A percentile compares a stretch with the other conserved stretches of the same genome.
These are phyloP conservation scores for Homarus gammarus DNA, from an alignment of 2,888 invertebrate species.

Conservation along the genomic window DNA sequence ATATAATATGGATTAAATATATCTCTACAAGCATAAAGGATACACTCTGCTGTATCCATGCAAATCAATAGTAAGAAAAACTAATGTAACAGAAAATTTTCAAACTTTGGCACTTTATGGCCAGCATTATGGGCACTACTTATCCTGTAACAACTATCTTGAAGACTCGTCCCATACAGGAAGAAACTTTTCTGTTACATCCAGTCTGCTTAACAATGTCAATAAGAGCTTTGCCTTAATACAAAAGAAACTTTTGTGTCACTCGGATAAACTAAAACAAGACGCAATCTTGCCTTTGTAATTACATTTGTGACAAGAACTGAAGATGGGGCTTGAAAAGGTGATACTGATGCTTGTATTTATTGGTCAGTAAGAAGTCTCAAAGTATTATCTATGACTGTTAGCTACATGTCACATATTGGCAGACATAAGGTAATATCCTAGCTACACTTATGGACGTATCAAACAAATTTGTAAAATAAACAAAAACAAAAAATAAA, in stretches of 20 bases:
- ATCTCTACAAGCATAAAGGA: constrained; percentile 16
- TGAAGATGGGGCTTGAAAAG: not conserved
- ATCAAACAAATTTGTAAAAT: constrained; percentile 20
- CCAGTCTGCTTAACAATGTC: not conserved
- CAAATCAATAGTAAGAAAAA: constrained; percentile 4
- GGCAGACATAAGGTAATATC: not conserved
- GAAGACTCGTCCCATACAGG: too few relatives aligned
- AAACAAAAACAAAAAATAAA: not conserved
- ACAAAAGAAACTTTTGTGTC: not conserved
- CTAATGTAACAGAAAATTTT: not conserved
- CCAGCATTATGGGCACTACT: not conserved
- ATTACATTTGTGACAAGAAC: constrained; percentile 26
- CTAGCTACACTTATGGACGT: not conserved
- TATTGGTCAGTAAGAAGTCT: not conserved
- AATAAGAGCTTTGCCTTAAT: not conserved
- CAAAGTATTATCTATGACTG: not conserved
- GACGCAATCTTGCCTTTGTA: not conserved
- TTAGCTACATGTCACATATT: constrained; percentile 6
- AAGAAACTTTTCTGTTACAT: not conserved
- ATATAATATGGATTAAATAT: not conserved
- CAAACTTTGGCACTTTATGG: constrained; percentile 2
- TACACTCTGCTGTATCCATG: not conserved
- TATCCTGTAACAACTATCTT: not conserved
- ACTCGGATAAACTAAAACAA: constrained; percentile 6
- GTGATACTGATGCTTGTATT: not conserved